These are phyloP conservation scores for Drosophila maculinotata DNA, from an alignment of 2,888 invertebrate species.

Conservation along the genomic window DNA sequence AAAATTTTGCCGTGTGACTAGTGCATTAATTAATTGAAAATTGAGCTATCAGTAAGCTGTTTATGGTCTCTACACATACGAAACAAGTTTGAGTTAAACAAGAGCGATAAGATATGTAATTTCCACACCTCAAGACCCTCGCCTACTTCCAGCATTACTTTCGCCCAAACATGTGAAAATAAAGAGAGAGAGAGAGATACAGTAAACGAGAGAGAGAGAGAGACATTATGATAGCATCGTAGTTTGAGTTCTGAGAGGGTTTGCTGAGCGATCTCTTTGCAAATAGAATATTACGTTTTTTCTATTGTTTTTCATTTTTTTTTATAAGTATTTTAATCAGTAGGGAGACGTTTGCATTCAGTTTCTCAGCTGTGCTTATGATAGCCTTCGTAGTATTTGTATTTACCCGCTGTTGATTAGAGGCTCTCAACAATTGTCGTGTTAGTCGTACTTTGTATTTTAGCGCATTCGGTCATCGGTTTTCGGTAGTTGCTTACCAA, in stretches of 20 bases:
- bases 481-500: constrained; percentile 8
- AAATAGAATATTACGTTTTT: constrained; percentile 47
- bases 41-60: constrained; percentile 38
- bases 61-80: constrained; percentile 5
- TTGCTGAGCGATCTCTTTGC: constrained; percentile 41
- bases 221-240: constrained; percentile 20
- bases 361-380: constrained; percentile 57
- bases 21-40: constrained; percentile 42
- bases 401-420: constrained; percentile 63
- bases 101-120: constrained; percentile 48
- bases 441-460: constrained; percentile 61
- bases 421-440: constrained; percentile 27
- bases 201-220: neutral
- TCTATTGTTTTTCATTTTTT: constrained; percentile 11
- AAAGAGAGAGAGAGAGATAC: constrained; percentile 4
- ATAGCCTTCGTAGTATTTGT: constrained; percentile 73
- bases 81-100: constrained; percentile 29
- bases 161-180: constrained; percentile 35
- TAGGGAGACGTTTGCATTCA: constrained; percentile 36
- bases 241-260: constrained; percentile 13
- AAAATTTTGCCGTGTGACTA: constrained; percentile 11
- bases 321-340: constrained; percentile 73
- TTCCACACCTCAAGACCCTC: constrained; percentile 5
- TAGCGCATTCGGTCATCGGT: constrained; percentile 53
- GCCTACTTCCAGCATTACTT: constrained; percentile 45